These are phyloP conservation scores for Osmerus mordax DNA, from an alignment of 2,113 vertebrate genomes.

Conservation along the genomic window DNA sequence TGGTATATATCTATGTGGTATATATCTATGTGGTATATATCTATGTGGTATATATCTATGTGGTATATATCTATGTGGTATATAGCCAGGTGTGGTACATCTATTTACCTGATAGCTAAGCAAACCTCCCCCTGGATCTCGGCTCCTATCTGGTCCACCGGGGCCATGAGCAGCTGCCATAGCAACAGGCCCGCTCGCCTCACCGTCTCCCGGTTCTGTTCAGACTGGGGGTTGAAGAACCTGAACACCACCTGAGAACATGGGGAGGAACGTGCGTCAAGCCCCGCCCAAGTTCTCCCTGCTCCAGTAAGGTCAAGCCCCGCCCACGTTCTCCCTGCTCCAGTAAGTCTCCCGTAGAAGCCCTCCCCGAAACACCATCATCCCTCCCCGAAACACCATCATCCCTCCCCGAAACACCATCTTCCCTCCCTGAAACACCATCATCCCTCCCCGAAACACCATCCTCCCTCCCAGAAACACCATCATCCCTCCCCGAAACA, in stretches of 20 bases:
- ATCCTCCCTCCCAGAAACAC: too few species aligned
- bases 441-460: constrained; percentile 47
- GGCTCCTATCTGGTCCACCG: constrained; percentile 88
- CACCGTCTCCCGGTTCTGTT: constrained; percentile 91
- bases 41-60: too few species aligned
- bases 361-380: neutral
- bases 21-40: too few species aligned
- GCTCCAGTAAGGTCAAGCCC: neutral
- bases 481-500: too few species aligned
- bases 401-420: neutral
- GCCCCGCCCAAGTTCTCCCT: neutral
- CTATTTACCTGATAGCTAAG: constrained; percentile 89
- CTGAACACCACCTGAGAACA: constrained; percentile 89
- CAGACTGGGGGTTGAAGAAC: constrained; percentile 94
- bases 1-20: too few species aligned
- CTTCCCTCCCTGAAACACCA: constrained; percentile 89
- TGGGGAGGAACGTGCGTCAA: neutral
- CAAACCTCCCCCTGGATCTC: constrained; percentile 97
- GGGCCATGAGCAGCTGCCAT: constrained; percentile 97
- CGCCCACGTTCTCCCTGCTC: neutral
- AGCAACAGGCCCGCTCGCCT: constrained; percentile 86
- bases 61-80: too few species aligned
- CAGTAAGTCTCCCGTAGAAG: neutral
- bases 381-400: too few species aligned
- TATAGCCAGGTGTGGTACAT: neutral